Percentiles rank a stretch among this genome's conserved stretches.
These are phyloP conservation scores for Myioborus miniatus DNA, from an alignment of 2,797 vertebrate species.

Conservation along the genomic window DNA sequence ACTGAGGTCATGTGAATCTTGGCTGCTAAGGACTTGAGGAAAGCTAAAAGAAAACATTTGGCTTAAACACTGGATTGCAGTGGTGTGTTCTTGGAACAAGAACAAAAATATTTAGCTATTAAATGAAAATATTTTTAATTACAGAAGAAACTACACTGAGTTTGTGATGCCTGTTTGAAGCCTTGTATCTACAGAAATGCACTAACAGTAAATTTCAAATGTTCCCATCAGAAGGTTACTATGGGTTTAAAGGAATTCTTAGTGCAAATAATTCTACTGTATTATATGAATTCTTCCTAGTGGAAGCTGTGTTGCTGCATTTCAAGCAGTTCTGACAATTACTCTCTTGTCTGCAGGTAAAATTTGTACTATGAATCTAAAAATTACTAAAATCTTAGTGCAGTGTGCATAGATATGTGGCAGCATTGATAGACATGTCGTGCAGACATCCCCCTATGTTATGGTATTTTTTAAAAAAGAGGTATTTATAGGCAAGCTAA, in stretches of 20 bases:
- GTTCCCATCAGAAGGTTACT: background rate
- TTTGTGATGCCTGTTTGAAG: conserved; percentile 2
- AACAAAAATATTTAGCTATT: conserved; percentile 51
- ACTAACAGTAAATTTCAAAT: background rate
- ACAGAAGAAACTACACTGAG: background rate
- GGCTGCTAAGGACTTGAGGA: background rate
- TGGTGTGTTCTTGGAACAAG: conserved; percentile 11
- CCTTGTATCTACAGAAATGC: background rate
- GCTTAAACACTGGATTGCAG: background rate
- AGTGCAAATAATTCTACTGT: background rate
- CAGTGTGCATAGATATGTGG: background rate
- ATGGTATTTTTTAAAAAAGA: background rate
- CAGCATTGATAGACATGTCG: background rate
- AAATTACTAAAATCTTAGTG: background rate
- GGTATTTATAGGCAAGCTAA: background rate
- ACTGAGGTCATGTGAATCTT: background rate
- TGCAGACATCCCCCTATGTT: fast-evolving
- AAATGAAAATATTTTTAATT: conserved; percentile 59
- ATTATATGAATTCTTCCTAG: background rate
- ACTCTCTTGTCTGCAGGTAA: background rate
- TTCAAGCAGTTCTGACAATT: background rate
- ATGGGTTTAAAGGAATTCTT: background rate
- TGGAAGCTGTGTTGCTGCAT: background rate
- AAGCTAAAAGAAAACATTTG: conserved; percentile 10
- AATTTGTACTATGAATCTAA: background rate